Percentiles rank a stretch among this genome's conserved stretches.
phyloP scores from a whole-genome alignment of 2,113 vertebrate genomes.

The Seriola aureovittata region DNA sequence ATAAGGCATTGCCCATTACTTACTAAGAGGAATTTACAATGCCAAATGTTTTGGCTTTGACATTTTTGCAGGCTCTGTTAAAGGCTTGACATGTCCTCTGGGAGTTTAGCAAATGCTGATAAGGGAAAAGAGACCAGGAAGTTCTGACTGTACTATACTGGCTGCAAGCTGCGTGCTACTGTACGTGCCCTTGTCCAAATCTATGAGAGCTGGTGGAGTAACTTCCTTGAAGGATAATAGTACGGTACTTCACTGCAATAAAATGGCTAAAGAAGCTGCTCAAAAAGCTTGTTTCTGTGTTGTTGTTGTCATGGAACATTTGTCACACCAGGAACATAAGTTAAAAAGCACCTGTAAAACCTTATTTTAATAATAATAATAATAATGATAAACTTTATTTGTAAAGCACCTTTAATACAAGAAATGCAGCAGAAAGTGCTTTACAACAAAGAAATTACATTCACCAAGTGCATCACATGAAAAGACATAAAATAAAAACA shows the following conservation, averaged over 20 bases:
- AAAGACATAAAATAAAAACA: too few relatives aligned
- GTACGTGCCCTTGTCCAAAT: neutral
- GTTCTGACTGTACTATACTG: constrained; percentile 4
- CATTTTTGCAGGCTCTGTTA: constrained; percentile 54
- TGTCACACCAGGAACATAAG: too few relatives aligned
- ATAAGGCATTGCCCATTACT: constrained; percentile 53
- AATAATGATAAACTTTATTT: too few relatives aligned
- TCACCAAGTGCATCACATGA: too few relatives aligned
- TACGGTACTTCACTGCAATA: neutral
- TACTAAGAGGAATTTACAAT: constrained; percentile 51
- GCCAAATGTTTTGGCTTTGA: constrained; percentile 56
- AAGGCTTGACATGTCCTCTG: constrained; percentile 48
- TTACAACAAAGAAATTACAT: too few relatives aligned
- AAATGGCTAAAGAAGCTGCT: neutral
- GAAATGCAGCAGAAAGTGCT: too few relatives aligned
- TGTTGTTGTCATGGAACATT: neutral
- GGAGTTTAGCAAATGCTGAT: constrained; percentile 44
- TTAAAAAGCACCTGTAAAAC: too few relatives aligned
- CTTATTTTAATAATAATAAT: too few relatives aligned
- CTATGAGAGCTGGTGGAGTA: neutral
- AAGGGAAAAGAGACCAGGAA: constrained; percentile 31
- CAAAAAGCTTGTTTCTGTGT: neutral
- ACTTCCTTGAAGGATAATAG: constrained; percentile 7
- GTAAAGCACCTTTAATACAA: too few relatives aligned
- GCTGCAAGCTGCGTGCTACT: neutral